Evolutionary conservation across 2,888 invertebrate species (phyloP), one percentile per base, ranked within the genome.

Genomic region (Cryptophagus acutangulus): DNA sequence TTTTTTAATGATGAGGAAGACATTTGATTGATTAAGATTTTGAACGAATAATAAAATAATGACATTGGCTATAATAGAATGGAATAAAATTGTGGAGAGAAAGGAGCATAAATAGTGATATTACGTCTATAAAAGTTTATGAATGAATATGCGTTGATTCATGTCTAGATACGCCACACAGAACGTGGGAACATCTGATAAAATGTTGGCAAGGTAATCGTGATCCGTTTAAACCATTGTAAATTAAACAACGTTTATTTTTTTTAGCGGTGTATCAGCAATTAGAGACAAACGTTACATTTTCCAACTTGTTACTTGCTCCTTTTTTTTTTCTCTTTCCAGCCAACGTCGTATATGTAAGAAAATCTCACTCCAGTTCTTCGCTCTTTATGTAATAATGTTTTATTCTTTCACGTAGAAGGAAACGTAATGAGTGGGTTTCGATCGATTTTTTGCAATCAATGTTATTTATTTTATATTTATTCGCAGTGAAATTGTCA

Each of bases 401-500:
- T 39, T 55, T 54, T 54, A 55, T 52, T 44, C 51, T 28, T 43
- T 46, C 49, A 54, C 57, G 43, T 53, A 58, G 47, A 61, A 57
- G 57, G 57, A 55, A 59, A 56, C 52, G 49, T 57, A 58, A 57
- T 50, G 50, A 55, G 50, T 50, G 51, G 52, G 52, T 51, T 54
- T 49, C 48, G 54, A n/a, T n/a, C n/a, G 52, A 53, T 49, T 49
- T 50, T 52, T 51, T 46, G 52, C 55, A 59, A 61, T 59, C 56
- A 55, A 57, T 50, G 57, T 63, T 58, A 59, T 64, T 65, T 62
- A 62, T 62, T 61, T 61, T 58, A 62, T 61, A 62, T 65, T 61
- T 64, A 65, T 62, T 57, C 62, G 51, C 60, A 54, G 57, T 54
- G 56, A 64, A 64, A 65, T 65, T 63, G 62, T 54, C 57, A 49